These are phyloP conservation scores for Odontophorus gujanensis DNA, from an alignment of 2,113 vertebrate species.

Conservation along the genomic window DNA sequence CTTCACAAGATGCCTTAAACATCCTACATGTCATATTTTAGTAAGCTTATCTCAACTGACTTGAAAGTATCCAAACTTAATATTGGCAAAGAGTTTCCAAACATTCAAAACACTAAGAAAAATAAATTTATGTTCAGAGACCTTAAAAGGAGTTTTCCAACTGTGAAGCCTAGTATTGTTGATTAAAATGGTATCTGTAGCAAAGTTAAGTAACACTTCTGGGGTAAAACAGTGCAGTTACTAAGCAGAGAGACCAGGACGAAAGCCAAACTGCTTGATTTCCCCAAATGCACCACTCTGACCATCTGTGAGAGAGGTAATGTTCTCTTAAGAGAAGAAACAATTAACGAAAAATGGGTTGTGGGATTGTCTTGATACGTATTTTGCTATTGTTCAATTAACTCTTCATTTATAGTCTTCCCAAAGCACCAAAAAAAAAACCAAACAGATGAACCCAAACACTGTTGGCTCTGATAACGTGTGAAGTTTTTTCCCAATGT, in stretches of 20 bases:
- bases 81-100: not conserved
- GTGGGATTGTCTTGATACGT: constrained; percentile 50
- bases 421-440: constrained; percentile 26
- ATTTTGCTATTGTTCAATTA: constrained; percentile 73
- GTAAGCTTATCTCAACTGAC: not conserved
- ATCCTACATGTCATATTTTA: not conserved
- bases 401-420: constrained; percentile 59
- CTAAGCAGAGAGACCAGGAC: constrained; percentile 69
- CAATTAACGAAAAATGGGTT: constrained; percentile 65
- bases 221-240: constrained; percentile 65
- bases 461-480: not conserved
- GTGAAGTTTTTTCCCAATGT: not conserved
- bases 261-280: constrained; percentile 76
- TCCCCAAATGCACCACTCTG: constrained; percentile 76
- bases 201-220: constrained; percentile 72
- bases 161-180: constrained; percentile 50
- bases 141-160: constrained; percentile 51
- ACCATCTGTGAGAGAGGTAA: constrained; percentile 79
- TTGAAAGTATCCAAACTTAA: not conserved
- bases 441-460: not conserved
- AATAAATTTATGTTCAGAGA: constrained; percentile 5
- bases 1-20: not conserved
- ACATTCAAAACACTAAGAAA: constrained; percentile 43
- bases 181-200: constrained; percentile 72
- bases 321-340: constrained; percentile 78